Percentiles rank a stretch among this genome's conserved stretches.
Conservation (phyloP, 2,113 vertebrate species). For the Anguilla rostrata region DNA sequence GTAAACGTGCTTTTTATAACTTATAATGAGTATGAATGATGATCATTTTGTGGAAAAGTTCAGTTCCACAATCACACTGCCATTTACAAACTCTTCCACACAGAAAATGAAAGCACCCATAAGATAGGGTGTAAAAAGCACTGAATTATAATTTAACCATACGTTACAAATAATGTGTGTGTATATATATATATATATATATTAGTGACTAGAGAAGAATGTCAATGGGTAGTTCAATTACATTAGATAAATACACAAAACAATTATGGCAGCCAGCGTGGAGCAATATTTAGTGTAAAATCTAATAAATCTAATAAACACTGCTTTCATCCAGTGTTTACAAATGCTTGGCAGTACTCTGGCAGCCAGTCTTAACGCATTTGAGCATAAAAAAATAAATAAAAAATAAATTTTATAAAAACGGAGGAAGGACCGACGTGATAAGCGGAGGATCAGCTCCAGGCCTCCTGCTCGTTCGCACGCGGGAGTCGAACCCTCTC, state of each 20-base stretch:
- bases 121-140: too few species aligned
- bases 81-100: not conserved
- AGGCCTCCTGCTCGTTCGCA: not conserved
- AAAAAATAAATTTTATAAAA: too few species aligned
- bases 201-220: not conserved
- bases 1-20: too few species aligned
- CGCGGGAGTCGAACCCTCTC: not conserved
- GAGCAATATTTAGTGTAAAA: constrained; percentile 22
- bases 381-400: not conserved
- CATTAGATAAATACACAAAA: not conserved
- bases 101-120: too few species aligned
- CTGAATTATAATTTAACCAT: not conserved
- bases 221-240: not conserved
- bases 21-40: not conserved
- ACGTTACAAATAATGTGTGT: not conserved
- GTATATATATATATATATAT: too few species aligned
- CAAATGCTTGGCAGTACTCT: not conserved
- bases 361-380: constrained; percentile 12
- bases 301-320: not conserved
- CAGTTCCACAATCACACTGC: not conserved
- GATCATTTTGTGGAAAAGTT: not conserved
- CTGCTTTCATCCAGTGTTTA: constrained; percentile 15
- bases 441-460: not conserved
- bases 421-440: not conserved
- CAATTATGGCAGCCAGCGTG: not conserved